Conservation (phyloP, 2,797 vertebrate species). For the Rhabdophis nuchalis region DNA sequence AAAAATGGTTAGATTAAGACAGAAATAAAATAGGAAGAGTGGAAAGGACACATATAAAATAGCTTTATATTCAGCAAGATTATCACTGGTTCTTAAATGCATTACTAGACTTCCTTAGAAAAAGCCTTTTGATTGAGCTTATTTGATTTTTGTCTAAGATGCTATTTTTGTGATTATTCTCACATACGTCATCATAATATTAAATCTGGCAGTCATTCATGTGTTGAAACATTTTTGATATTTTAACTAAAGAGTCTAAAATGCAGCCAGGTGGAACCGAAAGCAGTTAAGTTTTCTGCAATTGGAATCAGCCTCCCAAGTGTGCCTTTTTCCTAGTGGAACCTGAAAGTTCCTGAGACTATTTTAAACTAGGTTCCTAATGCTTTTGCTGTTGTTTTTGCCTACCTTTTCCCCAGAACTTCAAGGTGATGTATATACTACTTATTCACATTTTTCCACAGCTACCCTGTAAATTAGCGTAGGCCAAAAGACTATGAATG, state of each 20-base stretch:
- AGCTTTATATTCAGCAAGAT: background rate
- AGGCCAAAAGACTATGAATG: background rate
- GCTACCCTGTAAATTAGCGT: background rate
- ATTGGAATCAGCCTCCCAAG: background rate
- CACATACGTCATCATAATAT: background rate
- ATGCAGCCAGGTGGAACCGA: background rate
- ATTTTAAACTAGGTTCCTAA: background rate
- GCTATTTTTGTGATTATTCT: background rate
- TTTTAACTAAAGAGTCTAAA: background rate
- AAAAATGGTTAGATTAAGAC: background rate
- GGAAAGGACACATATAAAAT: background rate
- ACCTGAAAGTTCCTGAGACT: background rate
- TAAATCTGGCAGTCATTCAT: background rate
- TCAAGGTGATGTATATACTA: background rate
- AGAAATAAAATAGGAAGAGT: background rate
- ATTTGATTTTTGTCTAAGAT: background rate
- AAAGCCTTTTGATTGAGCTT: background rate
- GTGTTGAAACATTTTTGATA: background rate
- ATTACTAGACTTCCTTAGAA: background rate
- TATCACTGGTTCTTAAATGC: background rate
- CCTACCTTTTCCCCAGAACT: background rate
- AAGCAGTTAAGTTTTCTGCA: background rate
- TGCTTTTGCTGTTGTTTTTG: background rate
- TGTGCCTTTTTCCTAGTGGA: background rate
- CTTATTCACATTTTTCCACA: background rate